Percentiles rank a stretch among this genome's conserved stretches.
These are phyloP conservation scores for Tenthredo distinguenda DNA, from an alignment of 2,888 invertebrate species.

Conservation along the genomic window DNA sequence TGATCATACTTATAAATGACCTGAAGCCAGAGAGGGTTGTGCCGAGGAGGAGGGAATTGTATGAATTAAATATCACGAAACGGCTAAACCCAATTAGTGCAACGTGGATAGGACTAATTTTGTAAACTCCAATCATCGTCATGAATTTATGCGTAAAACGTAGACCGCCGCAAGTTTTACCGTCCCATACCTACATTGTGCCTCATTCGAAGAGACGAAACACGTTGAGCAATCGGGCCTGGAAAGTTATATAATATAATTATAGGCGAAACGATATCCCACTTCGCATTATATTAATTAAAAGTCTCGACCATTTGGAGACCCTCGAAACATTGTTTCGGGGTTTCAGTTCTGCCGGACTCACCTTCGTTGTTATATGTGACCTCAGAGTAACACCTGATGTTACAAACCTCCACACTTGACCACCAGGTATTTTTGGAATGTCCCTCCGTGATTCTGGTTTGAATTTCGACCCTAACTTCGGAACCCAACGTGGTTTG, in stretches of 20 bases:
- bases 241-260: conserved; percentile 31
- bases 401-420: neutral
- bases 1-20: neutral
- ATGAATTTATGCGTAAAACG: conserved; percentile 8
- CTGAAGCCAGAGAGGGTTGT: neutral
- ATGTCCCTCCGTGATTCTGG: conserved; percentile 25
- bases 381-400: conserved; percentile 36
- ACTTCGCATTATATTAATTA: conserved; percentile 11
- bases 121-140: neutral
- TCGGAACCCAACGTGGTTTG: neutral
- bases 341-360: neutral
- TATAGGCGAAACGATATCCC: conserved; percentile 24
- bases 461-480: neutral
- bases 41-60: neutral
- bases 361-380: neutral
- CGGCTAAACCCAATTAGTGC: conserved; percentile 7
- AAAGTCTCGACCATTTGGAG: neutral
- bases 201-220: neutral
- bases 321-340: neutral
- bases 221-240: neutral
- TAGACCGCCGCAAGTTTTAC: neutral
- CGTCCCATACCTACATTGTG: neutral
- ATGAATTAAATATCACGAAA: conserved; percentile 16
- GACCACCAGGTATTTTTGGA: conserved; percentile 30
- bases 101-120: neutral